Percentiles rank a stretch among this genome's conserved stretches.
phyloP scores from a whole-genome alignment of 2,113 vertebrate genomes.

The Blennius ocellaris region DNA sequence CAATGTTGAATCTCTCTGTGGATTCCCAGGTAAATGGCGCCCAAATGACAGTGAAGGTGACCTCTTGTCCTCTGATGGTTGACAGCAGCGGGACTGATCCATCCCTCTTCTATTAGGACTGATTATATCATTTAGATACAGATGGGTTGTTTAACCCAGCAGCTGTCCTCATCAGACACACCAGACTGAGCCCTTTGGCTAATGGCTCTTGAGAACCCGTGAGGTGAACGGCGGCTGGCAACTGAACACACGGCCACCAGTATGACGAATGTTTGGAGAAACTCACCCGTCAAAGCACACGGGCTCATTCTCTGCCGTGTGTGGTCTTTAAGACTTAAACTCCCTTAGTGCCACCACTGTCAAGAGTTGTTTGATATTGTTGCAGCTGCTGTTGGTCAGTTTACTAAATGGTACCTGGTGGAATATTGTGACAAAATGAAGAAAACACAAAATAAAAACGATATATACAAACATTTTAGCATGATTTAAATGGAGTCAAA shows the following conservation, averaged over 20 bases:
- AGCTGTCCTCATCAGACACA: conserved; percentile 76
- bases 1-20: conserved; percentile 8
- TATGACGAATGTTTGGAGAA: conserved; percentile 11
- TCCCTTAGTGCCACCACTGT: no score
- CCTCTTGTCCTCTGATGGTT: conserved; percentile 62
- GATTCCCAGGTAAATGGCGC: conserved; percentile 28
- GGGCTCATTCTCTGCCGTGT: not conserved
- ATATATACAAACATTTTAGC: no score
- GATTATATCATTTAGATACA: conserved; percentile 77
- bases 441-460: no score
- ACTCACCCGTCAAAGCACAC: not conserved
- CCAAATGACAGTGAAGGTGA: conserved; percentile 66
- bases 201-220: conserved; percentile 62
- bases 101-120: conserved; percentile 73
- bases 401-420: no score
- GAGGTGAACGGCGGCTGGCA: conserved; percentile 28
- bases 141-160: conserved; percentile 77
- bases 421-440: no score
- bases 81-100: conserved; percentile 66
- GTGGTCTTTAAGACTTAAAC: not conserved
- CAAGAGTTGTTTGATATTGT: no score
- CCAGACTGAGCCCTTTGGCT: conserved; percentile 66
- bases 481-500: no score
- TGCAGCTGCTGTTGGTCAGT: no score
- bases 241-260: conserved; percentile 14